A percentile compares a stretch with the other conserved stretches of the same genome.
These are phyloP conservation scores for Trachurus trachurus DNA, from an alignment of 2,797 vertebrate genomes.

Conservation along the genomic window DNA sequence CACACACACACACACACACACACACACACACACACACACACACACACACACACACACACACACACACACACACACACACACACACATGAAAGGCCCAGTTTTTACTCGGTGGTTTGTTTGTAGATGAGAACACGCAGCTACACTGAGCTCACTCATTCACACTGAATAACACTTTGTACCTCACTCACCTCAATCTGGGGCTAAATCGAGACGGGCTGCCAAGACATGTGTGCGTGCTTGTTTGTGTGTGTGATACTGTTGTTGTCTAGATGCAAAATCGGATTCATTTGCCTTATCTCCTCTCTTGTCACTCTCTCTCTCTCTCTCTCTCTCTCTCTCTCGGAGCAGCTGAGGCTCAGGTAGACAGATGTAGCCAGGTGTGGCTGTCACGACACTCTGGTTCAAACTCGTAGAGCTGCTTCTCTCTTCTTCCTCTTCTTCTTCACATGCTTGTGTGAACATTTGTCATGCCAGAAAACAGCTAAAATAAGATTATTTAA, in stretches of 20 bases:
- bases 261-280: conserved; percentile 8
- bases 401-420: conserved; percentile 30
- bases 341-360: conserved; percentile 2
- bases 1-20: conserved; percentile 10
- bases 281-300: conserved; percentile 34
- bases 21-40: conserved; percentile 25
- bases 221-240: conserved; percentile 19
- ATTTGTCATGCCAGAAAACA: conserved; percentile 40
- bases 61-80: conserved; percentile 21
- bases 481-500: conserved; percentile 53
- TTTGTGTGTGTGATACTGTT: conserved; percentile 12
- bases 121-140: conserved; percentile 57
- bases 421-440: not conserved
- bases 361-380: conserved; percentile 8
- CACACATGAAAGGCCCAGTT: conserved; percentile 25
- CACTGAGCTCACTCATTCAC: conserved; percentile 50
- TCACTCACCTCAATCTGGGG: conserved; percentile 37
- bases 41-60: conserved; percentile 36
- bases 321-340: not conserved
- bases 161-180: conserved; percentile 43
- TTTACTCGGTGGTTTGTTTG: conserved; percentile 55
- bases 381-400: conserved; percentile 25
- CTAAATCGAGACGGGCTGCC: conserved; percentile 20
- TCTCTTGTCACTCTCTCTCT: not conserved
- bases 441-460: conserved; percentile 31